Evolutionary conservation across 1,140 invertebrate species (phyloP).

Genomic region (Forficula auricularia): DNA sequence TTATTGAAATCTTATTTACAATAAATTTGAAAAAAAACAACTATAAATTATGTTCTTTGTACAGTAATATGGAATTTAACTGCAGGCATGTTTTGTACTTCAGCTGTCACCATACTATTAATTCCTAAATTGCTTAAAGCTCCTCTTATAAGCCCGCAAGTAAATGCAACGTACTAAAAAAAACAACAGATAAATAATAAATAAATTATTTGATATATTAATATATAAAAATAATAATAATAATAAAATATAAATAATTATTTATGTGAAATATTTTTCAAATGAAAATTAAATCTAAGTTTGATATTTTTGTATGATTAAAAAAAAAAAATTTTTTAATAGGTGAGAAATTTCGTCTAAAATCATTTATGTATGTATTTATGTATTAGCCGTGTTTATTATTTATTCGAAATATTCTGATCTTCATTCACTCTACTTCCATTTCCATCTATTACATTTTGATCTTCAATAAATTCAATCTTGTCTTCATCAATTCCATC

Average conservation of each 20-base stretch:
- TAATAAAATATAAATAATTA: neutral
- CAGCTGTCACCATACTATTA: conserved; percentile 82
- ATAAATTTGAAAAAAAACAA: neutral
- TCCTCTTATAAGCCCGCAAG: conserved; percentile 87
- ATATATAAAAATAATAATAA: conserved; percentile 5
- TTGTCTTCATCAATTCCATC: too few species aligned
- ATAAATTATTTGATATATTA: conserved; percentile 7
- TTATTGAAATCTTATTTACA: too few species aligned
- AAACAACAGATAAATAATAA: too few species aligned
- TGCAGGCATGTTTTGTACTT: conserved; percentile 78
- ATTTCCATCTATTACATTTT: too few species aligned
- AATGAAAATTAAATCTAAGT: neutral
- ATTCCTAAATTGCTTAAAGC: conserved; percentile 88
- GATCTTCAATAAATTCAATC: too few species aligned
- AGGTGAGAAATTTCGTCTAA: too few species aligned
- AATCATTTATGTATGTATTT: too few species aligned
- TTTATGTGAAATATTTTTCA: neutral
- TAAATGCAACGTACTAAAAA: conserved; percentile 78
- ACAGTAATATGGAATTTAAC: conserved; percentile 91
- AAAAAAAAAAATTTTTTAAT: too few species aligned
- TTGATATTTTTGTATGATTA: neutral
- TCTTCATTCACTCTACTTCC: too few species aligned
- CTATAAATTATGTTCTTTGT: conserved; percentile 16
- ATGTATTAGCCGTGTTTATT: too few species aligned
- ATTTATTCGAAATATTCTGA: too few species aligned